Conservation (phyloP, 2,113 vertebrate genomes). For the Scatophagus argus region DNA sequence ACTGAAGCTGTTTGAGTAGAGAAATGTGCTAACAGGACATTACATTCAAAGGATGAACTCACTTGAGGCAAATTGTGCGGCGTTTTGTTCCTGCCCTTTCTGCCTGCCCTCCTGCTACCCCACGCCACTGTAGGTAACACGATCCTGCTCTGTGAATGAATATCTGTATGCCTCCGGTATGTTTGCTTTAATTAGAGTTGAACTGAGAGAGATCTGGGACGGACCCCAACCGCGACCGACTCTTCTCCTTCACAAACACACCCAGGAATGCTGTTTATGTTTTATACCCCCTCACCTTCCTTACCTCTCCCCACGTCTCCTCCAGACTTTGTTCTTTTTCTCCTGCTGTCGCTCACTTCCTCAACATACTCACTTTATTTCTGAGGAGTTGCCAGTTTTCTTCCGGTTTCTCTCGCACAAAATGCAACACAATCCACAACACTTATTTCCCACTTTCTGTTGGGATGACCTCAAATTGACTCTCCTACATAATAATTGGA, state of each 20-base stretch:
- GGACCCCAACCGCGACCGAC: slow-evolving; percentile 14
- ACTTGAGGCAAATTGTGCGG: not conserved
- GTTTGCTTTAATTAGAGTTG: slow-evolving; percentile 72
- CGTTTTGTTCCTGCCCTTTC: not conserved
- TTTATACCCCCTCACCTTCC: not conserved
- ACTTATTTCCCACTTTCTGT: not conserved
- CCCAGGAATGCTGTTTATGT: slow-evolving; percentile 65
- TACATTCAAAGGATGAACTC: not conserved
- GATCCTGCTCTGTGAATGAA: slow-evolving; percentile 30
- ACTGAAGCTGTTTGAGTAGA: not conserved
- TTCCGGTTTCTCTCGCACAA: too few relatives aligned
- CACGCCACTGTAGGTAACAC: slow-evolving; percentile 1
- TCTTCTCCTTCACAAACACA: slow-evolving; percentile 58
- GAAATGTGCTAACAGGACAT: not conserved
- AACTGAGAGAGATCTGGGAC: slow-evolving; percentile 44
- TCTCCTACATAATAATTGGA: not conserved
- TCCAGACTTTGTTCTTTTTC: slow-evolving; percentile 4
- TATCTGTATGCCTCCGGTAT: slow-evolving; percentile 26
- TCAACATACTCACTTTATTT: not conserved
- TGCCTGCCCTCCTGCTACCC: not conserved
- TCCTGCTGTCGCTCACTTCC: not conserved
- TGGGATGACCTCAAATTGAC: not conserved
- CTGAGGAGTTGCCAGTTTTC: not conserved
- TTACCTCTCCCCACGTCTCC: slow-evolving; percentile 1
- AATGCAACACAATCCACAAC: too few relatives aligned